These are phyloP conservation scores for Tetrax tetrax DNA, from an alignment of 2,113 vertebrate species.

Conservation along the genomic window DNA sequence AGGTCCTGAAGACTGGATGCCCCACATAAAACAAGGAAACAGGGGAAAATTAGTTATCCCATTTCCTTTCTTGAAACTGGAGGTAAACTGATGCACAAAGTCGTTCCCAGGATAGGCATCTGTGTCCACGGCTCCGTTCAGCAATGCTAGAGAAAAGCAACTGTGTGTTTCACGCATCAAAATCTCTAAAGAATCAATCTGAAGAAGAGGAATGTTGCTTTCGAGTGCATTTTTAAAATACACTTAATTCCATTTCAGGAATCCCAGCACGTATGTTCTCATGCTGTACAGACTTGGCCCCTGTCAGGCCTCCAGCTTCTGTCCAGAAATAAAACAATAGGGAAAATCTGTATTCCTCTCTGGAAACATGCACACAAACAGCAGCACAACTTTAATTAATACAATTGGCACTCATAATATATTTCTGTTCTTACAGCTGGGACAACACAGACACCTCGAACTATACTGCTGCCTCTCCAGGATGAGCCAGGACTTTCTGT, in stretches of 20 bases:
- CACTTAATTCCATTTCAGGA: not conserved
- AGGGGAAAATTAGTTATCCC: not conserved
- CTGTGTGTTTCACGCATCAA: not conserved
- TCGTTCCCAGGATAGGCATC: not conserved
- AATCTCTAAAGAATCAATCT: not conserved
- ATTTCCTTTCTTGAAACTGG: not conserved
- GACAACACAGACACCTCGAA: not conserved
- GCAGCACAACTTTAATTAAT: conserved; percentile 48
- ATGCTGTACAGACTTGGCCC: not conserved
- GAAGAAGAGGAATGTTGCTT: not conserved
- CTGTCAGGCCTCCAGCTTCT: not conserved
- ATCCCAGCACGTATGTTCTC: not conserved
- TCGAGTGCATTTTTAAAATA: not conserved
- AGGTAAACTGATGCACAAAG: not conserved
- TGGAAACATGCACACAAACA: conserved; percentile 4
- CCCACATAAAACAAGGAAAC: not conserved
- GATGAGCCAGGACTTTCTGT: not conserved
- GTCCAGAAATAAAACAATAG: conserved; percentile 4
- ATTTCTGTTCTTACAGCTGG: conserved; percentile 49
- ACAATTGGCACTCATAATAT: conserved; percentile 35
- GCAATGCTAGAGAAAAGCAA: not conserved
- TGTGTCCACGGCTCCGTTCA: not conserved
- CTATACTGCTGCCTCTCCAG: not conserved
- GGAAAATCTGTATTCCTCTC: conserved; percentile 37
- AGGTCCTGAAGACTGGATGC: not conserved